phyloP scores from a whole-genome alignment of 2,888 invertebrate genomes.

The Acanthosepion pharaonis region DNA sequence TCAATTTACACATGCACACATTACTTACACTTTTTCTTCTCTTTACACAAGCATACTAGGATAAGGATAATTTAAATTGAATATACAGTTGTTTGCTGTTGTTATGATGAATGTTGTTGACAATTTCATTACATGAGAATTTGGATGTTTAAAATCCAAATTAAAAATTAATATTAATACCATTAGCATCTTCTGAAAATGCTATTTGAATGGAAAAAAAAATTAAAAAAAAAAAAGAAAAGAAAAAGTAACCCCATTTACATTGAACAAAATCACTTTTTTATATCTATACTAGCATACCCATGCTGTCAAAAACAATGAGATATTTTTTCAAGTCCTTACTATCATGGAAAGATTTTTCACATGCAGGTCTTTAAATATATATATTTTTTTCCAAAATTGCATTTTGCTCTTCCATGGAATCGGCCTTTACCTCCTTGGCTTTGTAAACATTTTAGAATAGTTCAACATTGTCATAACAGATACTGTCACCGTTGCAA shows the following conservation, averaged over 20 bases:
- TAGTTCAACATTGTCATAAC: no score
- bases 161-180: background rate
- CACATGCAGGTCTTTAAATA: no score
- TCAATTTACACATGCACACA: background rate
- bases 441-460: no score
- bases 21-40: background rate
- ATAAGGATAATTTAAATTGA: background rate
- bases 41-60: background rate
- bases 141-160: background rate
- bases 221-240: background rate
- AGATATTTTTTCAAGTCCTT: no score
- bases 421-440: no score
- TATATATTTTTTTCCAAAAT: no score
- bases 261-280: background rate
- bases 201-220: background rate
- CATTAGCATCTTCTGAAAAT: background rate
- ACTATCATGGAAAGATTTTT: no score
- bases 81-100: background rate
- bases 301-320: background rate
- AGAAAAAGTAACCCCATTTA: background rate
- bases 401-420: no score
- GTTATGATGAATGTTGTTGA: constrained; percentile 21
- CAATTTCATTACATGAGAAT: background rate
- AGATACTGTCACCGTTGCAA: no score
- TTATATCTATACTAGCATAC: background rate